Conservation (phyloP, 2,888 invertebrate genomes). For the Teleogryllus oceanicus region DNA sequence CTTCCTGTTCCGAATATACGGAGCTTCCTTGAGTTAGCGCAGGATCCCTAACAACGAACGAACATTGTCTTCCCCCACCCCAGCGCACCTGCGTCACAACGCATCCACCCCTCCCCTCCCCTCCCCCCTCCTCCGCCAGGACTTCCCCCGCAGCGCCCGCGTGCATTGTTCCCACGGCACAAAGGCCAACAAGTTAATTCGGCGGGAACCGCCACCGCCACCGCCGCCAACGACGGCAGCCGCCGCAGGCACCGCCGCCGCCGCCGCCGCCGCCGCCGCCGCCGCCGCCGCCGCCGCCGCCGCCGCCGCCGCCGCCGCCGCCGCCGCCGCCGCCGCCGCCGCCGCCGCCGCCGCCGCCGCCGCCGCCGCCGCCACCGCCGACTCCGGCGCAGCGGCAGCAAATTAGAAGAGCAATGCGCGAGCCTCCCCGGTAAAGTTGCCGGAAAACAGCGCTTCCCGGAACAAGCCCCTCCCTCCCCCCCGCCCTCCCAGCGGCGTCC, state of each 20-base stretch:
- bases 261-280: not conserved
- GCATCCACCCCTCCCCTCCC: too few species aligned
- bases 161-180: not conserved
- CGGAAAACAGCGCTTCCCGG: too few species aligned
- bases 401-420: too few species aligned
- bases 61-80: too few species aligned
- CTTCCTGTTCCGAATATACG: too few species aligned
- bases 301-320: not conserved
- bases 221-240: not conserved
- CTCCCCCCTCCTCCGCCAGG: not conserved
- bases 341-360: not conserved
- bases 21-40: too few species aligned
- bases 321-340: not conserved
- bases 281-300: not conserved
- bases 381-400: too few species aligned
- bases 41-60: too few species aligned
- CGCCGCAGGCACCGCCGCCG: not conserved
- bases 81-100: too few species aligned
- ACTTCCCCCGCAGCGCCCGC: not conserved
- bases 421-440: too few species aligned
- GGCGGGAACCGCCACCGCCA: not conserved
- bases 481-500: too few species aligned
- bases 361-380: not conserved
- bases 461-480: too few species aligned
- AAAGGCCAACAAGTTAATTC: slow-evolving; percentile 1